Conservation (phyloP, 2,113 vertebrate genomes). For the Chaetura pelagica region DNA sequence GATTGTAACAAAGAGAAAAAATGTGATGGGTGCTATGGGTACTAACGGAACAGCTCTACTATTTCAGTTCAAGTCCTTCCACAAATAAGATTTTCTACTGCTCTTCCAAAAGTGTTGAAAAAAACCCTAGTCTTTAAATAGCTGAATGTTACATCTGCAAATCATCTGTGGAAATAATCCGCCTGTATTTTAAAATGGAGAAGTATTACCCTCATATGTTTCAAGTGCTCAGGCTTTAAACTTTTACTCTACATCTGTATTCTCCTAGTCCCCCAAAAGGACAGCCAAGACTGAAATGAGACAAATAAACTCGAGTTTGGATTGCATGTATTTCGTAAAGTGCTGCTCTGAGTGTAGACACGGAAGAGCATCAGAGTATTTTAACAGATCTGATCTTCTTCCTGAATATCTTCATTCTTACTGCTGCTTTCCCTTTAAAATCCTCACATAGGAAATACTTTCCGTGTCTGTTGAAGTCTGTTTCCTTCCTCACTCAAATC, state of each 20-base stretch:
- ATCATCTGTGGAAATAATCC: slow-evolving; percentile 65
- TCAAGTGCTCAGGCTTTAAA: slow-evolving; percentile 66
- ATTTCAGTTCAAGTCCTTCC: slow-evolving; percentile 33
- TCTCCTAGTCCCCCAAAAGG: slow-evolving; percentile 59
- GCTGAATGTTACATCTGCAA: slow-evolving; percentile 55
- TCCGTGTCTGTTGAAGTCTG: slow-evolving; percentile 25
- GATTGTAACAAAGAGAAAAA: slow-evolving; percentile 39
- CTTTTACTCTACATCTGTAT: slow-evolving; percentile 71
- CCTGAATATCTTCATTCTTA: slow-evolving; percentile 69
- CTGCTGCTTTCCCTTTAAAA: slow-evolving; percentile 75
- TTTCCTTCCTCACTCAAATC: background rate
- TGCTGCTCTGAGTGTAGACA: slow-evolving; percentile 63
- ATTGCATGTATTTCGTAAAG: slow-evolving; percentile 51
- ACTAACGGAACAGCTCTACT: slow-evolving; percentile 27
- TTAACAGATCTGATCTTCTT: slow-evolving; percentile 68
- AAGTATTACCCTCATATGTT: slow-evolving; percentile 58
- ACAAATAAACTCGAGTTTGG: slow-evolving; percentile 44
- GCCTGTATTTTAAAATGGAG: slow-evolving; percentile 69
- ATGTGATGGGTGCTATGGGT: slow-evolving; percentile 35
- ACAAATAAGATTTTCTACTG: background rate
- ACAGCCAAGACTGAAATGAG: slow-evolving; percentile 69
- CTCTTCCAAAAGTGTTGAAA: background rate
- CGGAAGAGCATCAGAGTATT: slow-evolving; percentile 59
- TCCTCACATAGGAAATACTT: slow-evolving; percentile 58
- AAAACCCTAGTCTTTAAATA: slow-evolving; percentile 44